Conservation (phyloP, 1,140 invertebrate genomes). For the Ips typographus region DNA sequence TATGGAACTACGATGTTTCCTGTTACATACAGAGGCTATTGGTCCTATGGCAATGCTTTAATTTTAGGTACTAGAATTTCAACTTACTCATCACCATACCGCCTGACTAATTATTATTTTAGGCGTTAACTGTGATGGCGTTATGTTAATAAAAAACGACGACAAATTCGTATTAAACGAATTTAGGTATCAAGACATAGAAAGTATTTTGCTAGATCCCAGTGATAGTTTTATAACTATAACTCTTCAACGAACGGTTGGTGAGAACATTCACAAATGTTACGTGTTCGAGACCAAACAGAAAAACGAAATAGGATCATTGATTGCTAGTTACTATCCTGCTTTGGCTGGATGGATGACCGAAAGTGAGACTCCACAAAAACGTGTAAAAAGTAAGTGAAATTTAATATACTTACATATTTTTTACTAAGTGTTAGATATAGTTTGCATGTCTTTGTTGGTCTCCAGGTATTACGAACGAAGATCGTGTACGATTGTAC, state of each 20-base stretch:
- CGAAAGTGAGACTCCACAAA: constrained; percentile 72
- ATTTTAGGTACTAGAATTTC: constrained; percentile 55
- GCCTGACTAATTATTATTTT: constrained; percentile 1
- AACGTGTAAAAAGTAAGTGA: constrained; percentile 55
- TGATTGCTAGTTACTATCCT: constrained; percentile 91
- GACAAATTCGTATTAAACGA: constrained; percentile 89
- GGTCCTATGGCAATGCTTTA: constrained; percentile 66
- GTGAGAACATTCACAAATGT: constrained; percentile 75
- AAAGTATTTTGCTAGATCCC: constrained; percentile 88
- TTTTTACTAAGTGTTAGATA: not conserved
- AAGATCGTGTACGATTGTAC: constrained; percentile 78
- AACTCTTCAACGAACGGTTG: constrained; percentile 64
- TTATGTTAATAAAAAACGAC: constrained; percentile 84
- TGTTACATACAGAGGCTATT: constrained; percentile 81
- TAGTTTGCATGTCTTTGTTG: constrained; percentile 18
- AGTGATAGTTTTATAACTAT: constrained; percentile 91
- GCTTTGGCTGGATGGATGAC: constrained; percentile 82
- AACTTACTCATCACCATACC: not conserved
- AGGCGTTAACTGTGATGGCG: constrained; percentile 89
- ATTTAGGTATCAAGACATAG: constrained; percentile 84
- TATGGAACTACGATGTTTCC: constrained; percentile 93
- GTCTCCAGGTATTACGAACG: constrained; percentile 67
- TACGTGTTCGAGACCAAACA: constrained; percentile 91
- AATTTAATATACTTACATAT: constrained; percentile 31
- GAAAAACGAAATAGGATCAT: constrained; percentile 87